These are phyloP conservation scores for Cranoglanis bouderius DNA, from an alignment of 2,113 vertebrate species.

Conservation along the genomic window DNA sequence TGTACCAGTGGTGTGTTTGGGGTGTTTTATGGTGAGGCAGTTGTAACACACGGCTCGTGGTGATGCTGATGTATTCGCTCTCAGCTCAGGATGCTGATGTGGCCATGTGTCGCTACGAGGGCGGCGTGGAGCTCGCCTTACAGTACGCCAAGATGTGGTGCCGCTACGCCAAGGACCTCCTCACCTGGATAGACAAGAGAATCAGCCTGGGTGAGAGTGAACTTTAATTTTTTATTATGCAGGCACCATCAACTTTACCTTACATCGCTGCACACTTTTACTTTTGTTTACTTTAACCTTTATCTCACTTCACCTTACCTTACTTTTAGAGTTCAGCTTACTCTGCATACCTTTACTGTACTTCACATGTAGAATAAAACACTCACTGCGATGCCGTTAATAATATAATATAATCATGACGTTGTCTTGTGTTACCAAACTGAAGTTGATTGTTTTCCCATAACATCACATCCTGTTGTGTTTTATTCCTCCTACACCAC, in stretches of 20 bases:
- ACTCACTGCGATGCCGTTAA: background rate
- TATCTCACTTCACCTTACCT: background rate
- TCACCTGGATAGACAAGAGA: slow-evolving; percentile 89
- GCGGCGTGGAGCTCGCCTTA: slow-evolving; percentile 84
- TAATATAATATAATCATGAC: background rate
- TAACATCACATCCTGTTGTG: background rate
- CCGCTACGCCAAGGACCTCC: slow-evolving; percentile 88
- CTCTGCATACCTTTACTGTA: background rate
- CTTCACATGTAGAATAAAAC: background rate
- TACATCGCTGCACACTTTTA: background rate
- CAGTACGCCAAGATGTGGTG: slow-evolving; percentile 90
- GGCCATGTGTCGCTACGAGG: slow-evolving; percentile 78
- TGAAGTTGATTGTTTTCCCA: background rate
- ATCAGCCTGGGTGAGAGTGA: slow-evolving; percentile 78
- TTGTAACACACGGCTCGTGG: slow-evolving; percentile 35
- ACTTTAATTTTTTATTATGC: background rate
- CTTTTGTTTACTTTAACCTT: background rate
- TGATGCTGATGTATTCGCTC: slow-evolving; percentile 72
- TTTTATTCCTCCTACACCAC: background rate
- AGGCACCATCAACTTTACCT: background rate
- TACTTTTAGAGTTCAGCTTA: background rate
- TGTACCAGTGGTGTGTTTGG: background rate
- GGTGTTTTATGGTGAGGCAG: slow-evolving; percentile 9
- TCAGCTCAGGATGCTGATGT: slow-evolving; percentile 85
- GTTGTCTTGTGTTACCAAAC: background rate